Evolutionary conservation across 2,888 invertebrate species (phyloP), one percentile per base, ranked within the genome.

Genomic region (Perizoma flavofasciatum): DNA sequence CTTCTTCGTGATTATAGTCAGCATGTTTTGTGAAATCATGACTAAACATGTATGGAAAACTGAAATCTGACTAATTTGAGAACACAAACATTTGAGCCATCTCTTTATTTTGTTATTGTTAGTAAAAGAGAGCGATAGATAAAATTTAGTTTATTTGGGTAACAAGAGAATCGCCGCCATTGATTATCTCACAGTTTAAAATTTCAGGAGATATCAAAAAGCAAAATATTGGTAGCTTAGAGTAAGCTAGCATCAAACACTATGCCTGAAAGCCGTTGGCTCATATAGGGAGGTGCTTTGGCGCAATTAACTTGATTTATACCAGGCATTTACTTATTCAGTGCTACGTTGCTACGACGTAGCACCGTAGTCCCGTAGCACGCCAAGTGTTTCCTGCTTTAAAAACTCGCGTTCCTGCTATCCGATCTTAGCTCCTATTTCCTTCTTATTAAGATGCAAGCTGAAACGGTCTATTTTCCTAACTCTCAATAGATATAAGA

Each of bases 291-390:
- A 89, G 89, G 89, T 88, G 86, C 88, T 82, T 79, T 76, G 73
- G 78, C 78, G 89, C 92, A 92, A 92, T 92, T 92, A 92, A 89
- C 92, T 89, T 92, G 92, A 92, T 92, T 92, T 92, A 92, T 90
- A 81, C 73, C 78, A 73, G 78, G 81, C 90, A 87, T 91, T 92
- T 92, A 90, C 91, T 90, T 90, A 91, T 90, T 89, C 89, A 91
- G 85, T 87, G 83, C 85, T 84, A 82, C 83, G 79, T 49, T 55
- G 85, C 85, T 86, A 83, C 83, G 83, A 79, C 81, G 63, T 63
- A 62, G 56, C 59, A 41, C 55, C 59, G 65, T 64, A 68, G 64
- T 6, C 44, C 44, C 67, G 76, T 73, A 82, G 77, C 88, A 86
- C 86, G 86, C 86, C 82, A 86, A 74, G 71, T 63, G 61, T 71